Evolutionary conservation across 2,113 vertebrate genomes (phyloP).

Genomic region (Cephalopterus ornatus): DNA sequence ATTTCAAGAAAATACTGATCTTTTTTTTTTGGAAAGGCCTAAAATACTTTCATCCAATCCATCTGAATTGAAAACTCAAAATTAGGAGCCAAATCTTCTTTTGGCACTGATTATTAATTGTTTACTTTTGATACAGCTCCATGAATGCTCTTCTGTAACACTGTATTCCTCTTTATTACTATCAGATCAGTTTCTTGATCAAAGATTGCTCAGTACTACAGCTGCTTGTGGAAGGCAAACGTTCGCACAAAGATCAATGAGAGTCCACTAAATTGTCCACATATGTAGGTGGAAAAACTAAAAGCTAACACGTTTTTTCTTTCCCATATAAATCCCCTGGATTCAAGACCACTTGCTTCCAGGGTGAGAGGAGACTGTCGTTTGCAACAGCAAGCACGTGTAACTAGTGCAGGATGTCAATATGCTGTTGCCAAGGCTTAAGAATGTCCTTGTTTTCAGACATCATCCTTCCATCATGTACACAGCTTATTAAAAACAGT

Average conservation of each 20-base stretch:
- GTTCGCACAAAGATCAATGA: not conserved
- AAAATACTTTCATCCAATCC: not conserved
- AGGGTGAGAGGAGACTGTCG: not conserved
- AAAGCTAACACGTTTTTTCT: not conserved
- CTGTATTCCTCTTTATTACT: rapidly evolving
- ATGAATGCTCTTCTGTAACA: not conserved
- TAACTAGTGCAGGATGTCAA: not conserved
- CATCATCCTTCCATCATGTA: not conserved
- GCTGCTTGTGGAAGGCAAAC: not conserved
- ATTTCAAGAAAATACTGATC: not conserved
- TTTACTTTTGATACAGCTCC: not conserved
- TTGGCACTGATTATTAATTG: not conserved
- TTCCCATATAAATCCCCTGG: not conserved
- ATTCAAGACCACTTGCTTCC: not conserved
- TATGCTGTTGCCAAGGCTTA: not conserved
- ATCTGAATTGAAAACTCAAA: not conserved
- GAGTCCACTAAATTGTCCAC: not conserved
- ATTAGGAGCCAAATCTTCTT: not conserved
- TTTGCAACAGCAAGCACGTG: not conserved
- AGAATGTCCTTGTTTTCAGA: not conserved
- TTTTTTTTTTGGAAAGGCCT: not conserved
- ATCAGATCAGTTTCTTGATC: not conserved
- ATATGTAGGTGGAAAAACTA: not conserved
- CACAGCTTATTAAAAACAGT: not conserved
- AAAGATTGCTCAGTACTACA: not conserved